phyloP scores from a whole-genome alignment of 2,113 vertebrate genomes.

The Leiothrix lutea region DNA sequence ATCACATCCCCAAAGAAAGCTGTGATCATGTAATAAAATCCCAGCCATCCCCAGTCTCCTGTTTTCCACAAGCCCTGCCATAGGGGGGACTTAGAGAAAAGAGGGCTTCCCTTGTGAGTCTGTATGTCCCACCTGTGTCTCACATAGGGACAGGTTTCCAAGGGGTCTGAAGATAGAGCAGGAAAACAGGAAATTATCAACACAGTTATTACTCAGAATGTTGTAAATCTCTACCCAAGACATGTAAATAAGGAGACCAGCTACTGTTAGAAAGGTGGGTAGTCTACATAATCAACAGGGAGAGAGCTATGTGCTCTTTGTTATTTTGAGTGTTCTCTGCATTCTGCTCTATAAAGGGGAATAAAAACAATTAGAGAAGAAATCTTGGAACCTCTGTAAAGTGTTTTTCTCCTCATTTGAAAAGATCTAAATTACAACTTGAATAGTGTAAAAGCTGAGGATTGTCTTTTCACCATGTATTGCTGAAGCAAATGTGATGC shows the following conservation, averaged over 20 bases:
- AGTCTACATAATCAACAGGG: rapidly evolving
- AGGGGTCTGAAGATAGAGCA: not conserved
- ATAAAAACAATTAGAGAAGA: not conserved
- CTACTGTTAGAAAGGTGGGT: not conserved
- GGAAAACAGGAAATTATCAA: not conserved
- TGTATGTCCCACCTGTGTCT: rapidly evolving
- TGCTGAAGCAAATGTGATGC: not conserved
- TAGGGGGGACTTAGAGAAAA: not conserved
- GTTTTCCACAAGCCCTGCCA: not conserved
- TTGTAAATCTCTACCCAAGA: not conserved
- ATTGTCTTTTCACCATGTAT: rapidly evolving
- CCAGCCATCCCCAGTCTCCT: not conserved
- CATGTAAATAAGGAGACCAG: not conserved
- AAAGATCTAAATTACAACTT: not conserved
- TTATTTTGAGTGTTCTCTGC: not conserved
- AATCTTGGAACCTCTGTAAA: not conserved
- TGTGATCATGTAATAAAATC: not conserved
- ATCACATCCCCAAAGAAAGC: not conserved
- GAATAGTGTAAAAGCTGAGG: not conserved
- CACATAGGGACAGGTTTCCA: not conserved
- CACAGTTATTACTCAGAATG: not conserved
- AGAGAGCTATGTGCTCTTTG: not conserved
- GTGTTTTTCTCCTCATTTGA: not conserved
- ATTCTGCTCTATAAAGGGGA: not conserved
- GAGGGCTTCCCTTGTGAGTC: too few species aligned